phyloP scores from a whole-genome alignment of 2,888 invertebrate genomes.

The Anthophora plumipes region DNA sequence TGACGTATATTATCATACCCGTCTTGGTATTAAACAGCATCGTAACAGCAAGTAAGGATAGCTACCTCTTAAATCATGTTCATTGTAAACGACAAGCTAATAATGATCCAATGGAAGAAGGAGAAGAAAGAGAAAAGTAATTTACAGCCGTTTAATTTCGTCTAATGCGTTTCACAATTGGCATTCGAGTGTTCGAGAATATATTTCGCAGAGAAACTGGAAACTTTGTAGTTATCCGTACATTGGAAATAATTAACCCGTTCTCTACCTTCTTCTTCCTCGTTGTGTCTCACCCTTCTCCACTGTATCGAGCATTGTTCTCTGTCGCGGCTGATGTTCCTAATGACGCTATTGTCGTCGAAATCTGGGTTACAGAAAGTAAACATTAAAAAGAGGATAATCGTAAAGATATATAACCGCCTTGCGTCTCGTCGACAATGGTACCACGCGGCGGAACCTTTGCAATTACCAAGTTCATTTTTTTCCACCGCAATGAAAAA shows the following conservation, averaged over 20 bases:
- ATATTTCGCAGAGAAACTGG: background rate
- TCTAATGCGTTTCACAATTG: too few relatives aligned
- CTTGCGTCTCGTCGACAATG: background rate
- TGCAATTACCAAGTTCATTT: background rate
- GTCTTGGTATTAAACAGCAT: background rate
- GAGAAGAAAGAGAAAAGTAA: too few relatives aligned
- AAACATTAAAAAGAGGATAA: slow-evolving; percentile 21
- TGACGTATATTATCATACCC: background rate
- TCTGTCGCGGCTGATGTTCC: slow-evolving; percentile 41
- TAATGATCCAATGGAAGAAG: too few relatives aligned
- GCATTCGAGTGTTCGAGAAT: too few relatives aligned
- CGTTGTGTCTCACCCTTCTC: background rate
- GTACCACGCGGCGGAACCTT: background rate
- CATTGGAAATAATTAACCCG: slow-evolving; percentile 17
- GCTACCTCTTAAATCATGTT: too few relatives aligned
- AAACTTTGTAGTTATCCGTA: background rate
- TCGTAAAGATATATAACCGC: background rate
- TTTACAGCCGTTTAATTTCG: background rate
- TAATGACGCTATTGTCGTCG: slow-evolving; percentile 71
- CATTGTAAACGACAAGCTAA: too few relatives aligned
- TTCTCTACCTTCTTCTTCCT: background rate
- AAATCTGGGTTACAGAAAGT: slow-evolving; percentile 44
- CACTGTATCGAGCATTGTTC: slow-evolving; percentile 58
- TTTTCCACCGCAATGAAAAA: background rate
- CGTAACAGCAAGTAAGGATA: too few relatives aligned